A percentile compares a stretch with the other conserved stretches of the same genome.
Evolutionary conservation across 2,113 vertebrate genomes (phyloP).

Genomic region (Meleagris gallopavo): DNA sequence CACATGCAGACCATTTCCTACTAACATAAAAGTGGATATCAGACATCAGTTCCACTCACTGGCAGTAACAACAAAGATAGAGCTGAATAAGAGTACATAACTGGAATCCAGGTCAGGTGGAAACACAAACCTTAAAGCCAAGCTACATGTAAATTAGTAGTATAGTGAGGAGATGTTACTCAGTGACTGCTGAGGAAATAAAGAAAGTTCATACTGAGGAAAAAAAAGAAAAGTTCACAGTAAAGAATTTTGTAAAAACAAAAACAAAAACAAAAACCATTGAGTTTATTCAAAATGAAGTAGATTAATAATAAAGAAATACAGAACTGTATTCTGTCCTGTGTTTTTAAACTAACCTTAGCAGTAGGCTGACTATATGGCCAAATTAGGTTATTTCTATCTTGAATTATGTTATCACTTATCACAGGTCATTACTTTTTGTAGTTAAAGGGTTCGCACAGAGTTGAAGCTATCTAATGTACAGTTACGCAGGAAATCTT

Average conservation of each 20-base stretch:
- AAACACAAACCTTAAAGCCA: not conserved
- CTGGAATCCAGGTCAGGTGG: not conserved
- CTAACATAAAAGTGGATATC: not conserved
- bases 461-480: not conserved
- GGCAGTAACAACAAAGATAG: not conserved
- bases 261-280: not conserved
- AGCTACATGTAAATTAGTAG: not conserved
- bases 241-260: not conserved
- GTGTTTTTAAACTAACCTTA: not conserved
- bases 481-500: not conserved
- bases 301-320: not conserved
- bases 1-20: not conserved
- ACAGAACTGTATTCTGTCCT: not conserved
- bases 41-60: not conserved
- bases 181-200: not conserved
- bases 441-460: not conserved
- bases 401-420: not conserved
- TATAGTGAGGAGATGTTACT: not conserved
- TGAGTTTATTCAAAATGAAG: not conserved
- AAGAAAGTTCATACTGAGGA: not conserved
- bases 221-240: not conserved
- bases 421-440: not conserved
- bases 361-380: not conserved
- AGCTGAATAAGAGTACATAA: not conserved
- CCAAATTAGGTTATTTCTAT: not conserved